Evolutionary conservation across 2,888 invertebrate genomes (phyloP).

Genomic region (Chloromyia formosa): DNA sequence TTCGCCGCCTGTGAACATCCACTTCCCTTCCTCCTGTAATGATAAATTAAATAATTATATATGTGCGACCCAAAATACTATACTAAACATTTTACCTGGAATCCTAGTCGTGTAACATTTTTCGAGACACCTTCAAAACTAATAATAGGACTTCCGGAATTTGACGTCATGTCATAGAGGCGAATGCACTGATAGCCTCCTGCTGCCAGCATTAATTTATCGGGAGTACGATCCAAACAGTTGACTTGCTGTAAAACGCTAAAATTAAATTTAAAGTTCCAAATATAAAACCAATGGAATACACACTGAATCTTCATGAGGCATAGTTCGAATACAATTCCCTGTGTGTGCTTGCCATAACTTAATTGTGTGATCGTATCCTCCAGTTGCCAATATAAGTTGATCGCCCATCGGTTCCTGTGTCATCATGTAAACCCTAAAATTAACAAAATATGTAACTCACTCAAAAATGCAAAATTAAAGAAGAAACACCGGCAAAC

Average conservation of each 20-base stretch:
- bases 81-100: conserved; percentile 67
- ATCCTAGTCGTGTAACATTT: conserved; percentile 89
- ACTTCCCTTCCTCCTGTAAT: conserved; percentile 66
- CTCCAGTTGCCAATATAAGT: conserved; percentile 91
- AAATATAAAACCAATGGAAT: background rate
- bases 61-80: too few relatives aligned
- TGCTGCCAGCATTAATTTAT: conserved; percentile 88
- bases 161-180: conserved; percentile 90
- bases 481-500: too few relatives aligned
- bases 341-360: conserved; percentile 97
- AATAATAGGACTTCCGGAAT: conserved; percentile 87
- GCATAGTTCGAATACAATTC: conserved; percentile 87
- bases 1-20: conserved; percentile 99
- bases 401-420: conserved; percentile 69
- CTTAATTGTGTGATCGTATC: conserved; percentile 97
- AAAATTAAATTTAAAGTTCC: background rate
- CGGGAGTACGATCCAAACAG: conserved; percentile 92
- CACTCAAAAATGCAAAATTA: too few relatives aligned
- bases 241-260: conserved; percentile 86
- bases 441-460: too few relatives aligned
- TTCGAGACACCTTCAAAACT: conserved; percentile 92
- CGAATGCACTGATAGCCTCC: conserved; percentile 97
- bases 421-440: conserved; percentile 48
- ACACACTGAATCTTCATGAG: conserved; percentile 90
- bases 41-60: too few relatives aligned